Conservation (phyloP, 2,113 vertebrate genomes). For the Colinus virginianus region DNA sequence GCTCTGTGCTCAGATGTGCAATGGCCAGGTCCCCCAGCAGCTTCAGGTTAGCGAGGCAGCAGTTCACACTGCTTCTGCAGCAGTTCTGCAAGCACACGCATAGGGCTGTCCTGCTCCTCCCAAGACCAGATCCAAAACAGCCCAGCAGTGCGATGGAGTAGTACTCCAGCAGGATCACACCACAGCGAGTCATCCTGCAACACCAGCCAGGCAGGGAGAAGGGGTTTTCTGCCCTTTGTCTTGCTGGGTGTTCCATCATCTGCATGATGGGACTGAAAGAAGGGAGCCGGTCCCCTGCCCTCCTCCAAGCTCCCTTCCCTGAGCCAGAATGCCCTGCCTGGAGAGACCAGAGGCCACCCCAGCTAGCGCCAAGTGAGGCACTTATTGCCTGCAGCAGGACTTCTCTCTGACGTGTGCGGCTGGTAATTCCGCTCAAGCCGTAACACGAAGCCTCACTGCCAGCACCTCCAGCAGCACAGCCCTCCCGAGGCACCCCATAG, state of each 20-base stretch:
- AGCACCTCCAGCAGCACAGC: slow-evolving; percentile 38
- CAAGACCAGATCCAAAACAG: background rate
- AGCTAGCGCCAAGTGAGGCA: background rate
- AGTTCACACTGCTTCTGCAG: accelerated
- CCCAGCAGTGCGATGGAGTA: background rate
- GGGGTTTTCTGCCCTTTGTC: background rate
- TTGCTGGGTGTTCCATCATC: background rate
- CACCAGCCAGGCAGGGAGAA: background rate
- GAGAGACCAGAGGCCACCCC: background rate
- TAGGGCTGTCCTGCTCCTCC: accelerated
- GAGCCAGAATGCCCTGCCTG: background rate
- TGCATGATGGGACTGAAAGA: background rate
- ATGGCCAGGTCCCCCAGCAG: background rate
- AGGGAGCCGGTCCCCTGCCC: background rate
- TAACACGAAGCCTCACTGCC: slow-evolving; percentile 33
- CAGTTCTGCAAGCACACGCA: background rate
- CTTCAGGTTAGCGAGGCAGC: background rate
- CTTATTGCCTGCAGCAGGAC: slow-evolving; percentile 40
- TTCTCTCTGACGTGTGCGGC: slow-evolving; percentile 39
- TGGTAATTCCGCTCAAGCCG: slow-evolving; percentile 3
- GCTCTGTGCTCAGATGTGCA: background rate
- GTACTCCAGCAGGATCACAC: accelerated
- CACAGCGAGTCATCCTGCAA: accelerated
- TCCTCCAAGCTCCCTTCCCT: background rate
- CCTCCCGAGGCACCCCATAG: background rate